These are phyloP conservation scores for Papilio demoleus DNA, from an alignment of 2,888 invertebrate genomes.

Conservation along the genomic window DNA sequence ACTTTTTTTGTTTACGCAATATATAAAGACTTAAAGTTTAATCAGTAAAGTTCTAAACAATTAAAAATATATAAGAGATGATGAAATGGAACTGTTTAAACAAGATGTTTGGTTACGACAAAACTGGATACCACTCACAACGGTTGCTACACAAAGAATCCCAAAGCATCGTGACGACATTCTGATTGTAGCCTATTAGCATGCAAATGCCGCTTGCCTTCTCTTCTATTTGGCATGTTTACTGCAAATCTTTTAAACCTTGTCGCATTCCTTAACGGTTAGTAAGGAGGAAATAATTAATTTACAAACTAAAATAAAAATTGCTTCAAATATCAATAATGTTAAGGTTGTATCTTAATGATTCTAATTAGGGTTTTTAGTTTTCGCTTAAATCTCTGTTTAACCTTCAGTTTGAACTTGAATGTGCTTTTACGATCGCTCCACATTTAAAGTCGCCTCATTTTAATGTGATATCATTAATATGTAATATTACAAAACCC, in stretches of 20 bases:
- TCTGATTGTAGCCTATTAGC: slow-evolving; percentile 36
- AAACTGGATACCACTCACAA: slow-evolving; percentile 11
- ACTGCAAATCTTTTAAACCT: slow-evolving; percentile 19
- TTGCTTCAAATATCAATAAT: slow-evolving; percentile 5
- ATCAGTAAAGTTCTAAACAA: background rate
- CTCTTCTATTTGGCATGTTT: slow-evolving; percentile 25
- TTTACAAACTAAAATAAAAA: slow-evolving; percentile 4
- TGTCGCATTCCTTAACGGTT: slow-evolving; percentile 24
- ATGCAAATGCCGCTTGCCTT: slow-evolving; percentile 34
- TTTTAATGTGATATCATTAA: slow-evolving; percentile 5
- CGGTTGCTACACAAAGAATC: slow-evolving; percentile 35
- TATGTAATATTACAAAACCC: slow-evolving; percentile 50
- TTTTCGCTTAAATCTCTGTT: background rate
- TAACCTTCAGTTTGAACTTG: background rate
- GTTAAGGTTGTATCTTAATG: slow-evolving; percentile 1
- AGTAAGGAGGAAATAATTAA: slow-evolving; percentile 16
- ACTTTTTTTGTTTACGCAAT: background rate
- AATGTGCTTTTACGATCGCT: background rate
- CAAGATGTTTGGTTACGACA: slow-evolving; percentile 16
- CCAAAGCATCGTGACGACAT: slow-evolving; percentile 32
- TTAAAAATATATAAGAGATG: slow-evolving; percentile 5
- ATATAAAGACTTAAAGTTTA: background rate
- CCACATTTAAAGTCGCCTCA: background rate
- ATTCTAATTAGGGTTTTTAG: background rate
- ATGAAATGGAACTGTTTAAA: background rate